phyloP scores from a whole-genome alignment of 2,888 invertebrate genomes.

The Eupeodes latifasciatus region DNA sequence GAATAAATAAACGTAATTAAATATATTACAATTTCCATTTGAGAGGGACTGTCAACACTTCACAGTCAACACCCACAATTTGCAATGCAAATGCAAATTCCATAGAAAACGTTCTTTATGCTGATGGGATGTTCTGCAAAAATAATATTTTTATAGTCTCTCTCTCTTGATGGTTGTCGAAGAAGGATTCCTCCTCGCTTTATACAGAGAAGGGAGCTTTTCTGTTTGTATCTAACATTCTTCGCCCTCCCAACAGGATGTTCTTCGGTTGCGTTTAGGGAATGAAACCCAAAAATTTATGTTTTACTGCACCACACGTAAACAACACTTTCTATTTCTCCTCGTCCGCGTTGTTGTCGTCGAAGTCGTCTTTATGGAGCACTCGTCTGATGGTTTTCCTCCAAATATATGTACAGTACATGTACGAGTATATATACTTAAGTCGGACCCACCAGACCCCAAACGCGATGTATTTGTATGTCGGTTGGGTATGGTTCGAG shows the following conservation, averaged over 20 bases:
- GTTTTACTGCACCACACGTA: constrained; percentile 60
- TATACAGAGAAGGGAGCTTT: neutral
- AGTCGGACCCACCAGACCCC: constrained; percentile 5
- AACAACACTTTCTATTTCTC: constrained; percentile 51
- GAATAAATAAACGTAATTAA: constrained; percentile 68
- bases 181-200: neutral
- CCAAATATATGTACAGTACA: neutral
- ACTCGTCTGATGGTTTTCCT: neutral
- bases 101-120: constrained; percentile 17
- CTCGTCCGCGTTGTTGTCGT: neutral
- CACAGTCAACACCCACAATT: constrained; percentile 61
- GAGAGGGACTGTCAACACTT: constrained; percentile 66
- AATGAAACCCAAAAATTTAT: constrained; percentile 47
- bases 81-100: constrained; percentile 71
- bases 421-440: neutral
- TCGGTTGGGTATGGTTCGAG: neutral
- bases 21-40: constrained; percentile 52
- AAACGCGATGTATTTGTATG: constrained; percentile 1
- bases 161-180: neutral
- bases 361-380: neutral
- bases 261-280: constrained; percentile 28
- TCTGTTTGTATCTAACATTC: neutral
- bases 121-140: constrained; percentile 39
- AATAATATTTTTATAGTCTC: constrained; percentile 61
- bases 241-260: neutral